Evolutionary conservation across 2,113 vertebrate species (phyloP), one percentile per base, ranked within the genome.

Genomic region (Neodon shergylaensis): DNA sequence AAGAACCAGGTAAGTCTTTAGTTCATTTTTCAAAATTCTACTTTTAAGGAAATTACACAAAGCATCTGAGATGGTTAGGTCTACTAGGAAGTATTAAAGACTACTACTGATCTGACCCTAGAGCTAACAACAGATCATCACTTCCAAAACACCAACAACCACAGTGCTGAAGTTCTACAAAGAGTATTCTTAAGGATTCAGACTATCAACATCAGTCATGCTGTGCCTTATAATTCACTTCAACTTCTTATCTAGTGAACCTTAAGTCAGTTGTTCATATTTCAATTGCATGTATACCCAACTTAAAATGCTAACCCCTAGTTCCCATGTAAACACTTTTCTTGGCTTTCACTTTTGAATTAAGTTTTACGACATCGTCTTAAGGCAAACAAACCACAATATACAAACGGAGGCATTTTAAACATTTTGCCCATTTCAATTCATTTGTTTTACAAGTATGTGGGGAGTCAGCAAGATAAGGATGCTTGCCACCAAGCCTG

Each of bases 281-380:
- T 28, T 93, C 42, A 33, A 86, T 12, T 88, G 94, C 44, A 93
- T 24, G 92, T 91, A 88, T 92, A 83, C n/a, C 26, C 9, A 91
- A 81, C 12, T 91, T 87, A 91, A 84, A 44, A 82, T 78, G 47
- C 49, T 91, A 91, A 96, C 88, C 26, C 49, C 26, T 91, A 86
- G n/a, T 61, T 76, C 91, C 36, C 49, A 85, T 42, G 13, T 14
- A 65, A 79, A 7, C 73, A 93, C 44, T 90, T 73, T 92, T 84
- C 74, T 92, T 94, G n/a, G 44, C 39, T 92, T 95, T 94, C 36
- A 95, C 65, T 95, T 97, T 68, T 88, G 24, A 83, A 86, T 68
- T 88, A 94, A 89, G 65, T 49, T 90, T 52, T 76, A 4, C 72
- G 8, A 11, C 11, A 84, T 52, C n/a, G 87, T 91, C 52, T 89